Base-by-base conservation (phyloP, 30 jellyfish, hydroid and myxozoan species). In the Hydractinia symbiolongicarpus region DNA sequence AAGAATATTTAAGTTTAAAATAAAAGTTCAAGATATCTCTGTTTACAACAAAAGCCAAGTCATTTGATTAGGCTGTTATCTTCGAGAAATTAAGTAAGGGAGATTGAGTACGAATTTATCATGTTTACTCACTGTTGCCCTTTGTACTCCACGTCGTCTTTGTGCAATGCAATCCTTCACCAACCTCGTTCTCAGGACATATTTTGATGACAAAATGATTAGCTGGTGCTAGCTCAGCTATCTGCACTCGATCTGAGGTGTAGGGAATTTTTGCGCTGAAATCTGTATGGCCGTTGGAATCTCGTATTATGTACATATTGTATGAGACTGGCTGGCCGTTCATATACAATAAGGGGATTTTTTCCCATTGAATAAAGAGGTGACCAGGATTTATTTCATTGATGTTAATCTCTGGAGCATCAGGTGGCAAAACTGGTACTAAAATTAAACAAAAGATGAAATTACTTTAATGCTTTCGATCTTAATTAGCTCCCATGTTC, bases 101-200 rank as follows among this genome's bases (percentile, higher is more conserved):
- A 30, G 44, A 30, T 30, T 30, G 44, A 64, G 52, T 6, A n/a
- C 74, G 16, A 0, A n/a, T 13, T 13, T 51, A 2, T 7, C 52
- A 64, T n/a, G 74, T 6, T 64, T 4, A 64, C 74, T 64, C 4
- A 64, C 74, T 51, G 40, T 64, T 51, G 40, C 52, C 9, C 8
- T 64, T 13, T 7, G 74, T 64, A 7, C 9, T 64, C 74, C 74
- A 64, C 19, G 74, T 64, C 8, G 74, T 64, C 40, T 64, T 64
- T 44, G 40, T 51, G 40, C 74, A 64, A 64, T 64, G 52, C 9
- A 13, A 7, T 6, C 52, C 74, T 64, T 64, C 74, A n/a, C 19
- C 74, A 7, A 64, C 74, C 40, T 64, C 74, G 74, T 64, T 64
- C 74, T 64, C 74, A 7, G 74, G 74, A 64, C 74, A 64, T 51